Base-by-base conservation (phyloP, 1,140 invertebrate species). In the Brevipalpus yothersi region DNA sequence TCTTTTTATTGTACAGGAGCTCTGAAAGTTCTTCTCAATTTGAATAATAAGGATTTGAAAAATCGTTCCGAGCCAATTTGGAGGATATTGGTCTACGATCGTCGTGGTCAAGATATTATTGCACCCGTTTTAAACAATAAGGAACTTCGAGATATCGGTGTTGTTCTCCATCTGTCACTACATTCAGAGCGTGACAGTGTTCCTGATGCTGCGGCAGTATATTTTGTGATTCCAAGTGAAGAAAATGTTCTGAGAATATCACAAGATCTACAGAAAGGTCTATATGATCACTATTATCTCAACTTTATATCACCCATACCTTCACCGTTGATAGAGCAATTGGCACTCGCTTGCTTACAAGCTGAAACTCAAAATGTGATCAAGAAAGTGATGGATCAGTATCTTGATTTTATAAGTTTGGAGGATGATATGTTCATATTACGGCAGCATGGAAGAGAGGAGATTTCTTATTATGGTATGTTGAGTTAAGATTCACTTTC, bases 291-390 rank as follows among this genome's bases (percentile, higher is more conserved):
- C 43, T 98, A 94, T 73, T 90, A 94, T 71, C 73, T 99, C 9
- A 99, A 99, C 74, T 98, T 99, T 67, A 91, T 97, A 65, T 92
- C 88, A 1, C 90, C 94, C 2, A 89, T 99, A 61, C 82, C 88
- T 7, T 75, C 94, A 60, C 84, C 88, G 67, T 88, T 86, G 72
- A 78, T 99, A 59, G 95, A 99, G 77, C 88, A 96, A 70, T 75
- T 99, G 54, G 95, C 94, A 8, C 78, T 82, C 21, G 82, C 88
- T 40, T 87, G 93, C 1, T 78, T 97, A 23, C 82, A 89, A 65
- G 80, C 85, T 3, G 85, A 86, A 67, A 83, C 82, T 67, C 85
- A 91, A 21, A 78, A 83, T 41, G 83, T 84, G 70, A 87, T 99
- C 58, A 84, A 90, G 58, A 96, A 95, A 75, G 84, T 95, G 43